Percentiles rank a stretch among this genome's conserved stretches.
These are phyloP conservation scores for Acheta domesticus DNA, from an alignment of 2,888 invertebrate species.

Conservation along the genomic window DNA sequence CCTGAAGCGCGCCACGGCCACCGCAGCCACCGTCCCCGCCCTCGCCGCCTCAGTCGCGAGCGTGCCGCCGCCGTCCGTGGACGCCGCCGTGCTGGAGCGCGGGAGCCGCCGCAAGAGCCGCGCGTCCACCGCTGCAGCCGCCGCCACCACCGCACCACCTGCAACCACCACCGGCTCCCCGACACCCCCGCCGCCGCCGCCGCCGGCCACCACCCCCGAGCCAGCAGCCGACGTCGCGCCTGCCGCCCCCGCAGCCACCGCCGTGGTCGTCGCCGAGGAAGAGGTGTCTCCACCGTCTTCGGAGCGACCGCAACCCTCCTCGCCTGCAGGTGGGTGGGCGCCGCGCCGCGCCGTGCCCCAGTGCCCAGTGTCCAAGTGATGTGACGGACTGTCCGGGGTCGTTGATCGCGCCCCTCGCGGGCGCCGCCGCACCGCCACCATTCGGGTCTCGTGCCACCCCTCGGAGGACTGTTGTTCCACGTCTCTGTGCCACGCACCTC, in stretches of 20 bases:
- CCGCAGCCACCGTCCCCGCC: conserved; percentile 3
- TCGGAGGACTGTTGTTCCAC: conserved; percentile 9
- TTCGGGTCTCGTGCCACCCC: not conserved
- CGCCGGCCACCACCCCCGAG: not conserved
- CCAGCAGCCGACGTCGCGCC: not conserved
- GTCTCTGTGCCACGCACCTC: not conserved
- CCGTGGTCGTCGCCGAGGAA: not conserved
- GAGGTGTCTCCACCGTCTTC: not conserved
- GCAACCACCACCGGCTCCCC: not conserved
- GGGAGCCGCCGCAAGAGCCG: conserved; percentile 23
- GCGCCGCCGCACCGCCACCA: not conserved
- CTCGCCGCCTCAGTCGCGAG: not conserved
- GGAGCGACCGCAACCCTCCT: conserved; percentile 24
- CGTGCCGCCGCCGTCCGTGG: not conserved
- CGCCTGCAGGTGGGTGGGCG: conserved; percentile 33
- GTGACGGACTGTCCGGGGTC: not conserved
- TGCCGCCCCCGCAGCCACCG: conserved; percentile 19
- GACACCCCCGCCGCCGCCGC: not conserved
- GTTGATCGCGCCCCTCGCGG: not conserved
- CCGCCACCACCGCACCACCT: not conserved
- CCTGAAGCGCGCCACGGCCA: not conserved
- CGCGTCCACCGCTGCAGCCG: not conserved
- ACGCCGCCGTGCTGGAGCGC: conserved; percentile 28
- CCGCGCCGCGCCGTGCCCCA: not conserved
- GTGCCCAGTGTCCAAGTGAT: conserved; percentile 19